These are phyloP conservation scores for Dyspetes luteomarginatus DNA, from an alignment of 2,888 invertebrate species.

Conservation along the genomic window DNA sequence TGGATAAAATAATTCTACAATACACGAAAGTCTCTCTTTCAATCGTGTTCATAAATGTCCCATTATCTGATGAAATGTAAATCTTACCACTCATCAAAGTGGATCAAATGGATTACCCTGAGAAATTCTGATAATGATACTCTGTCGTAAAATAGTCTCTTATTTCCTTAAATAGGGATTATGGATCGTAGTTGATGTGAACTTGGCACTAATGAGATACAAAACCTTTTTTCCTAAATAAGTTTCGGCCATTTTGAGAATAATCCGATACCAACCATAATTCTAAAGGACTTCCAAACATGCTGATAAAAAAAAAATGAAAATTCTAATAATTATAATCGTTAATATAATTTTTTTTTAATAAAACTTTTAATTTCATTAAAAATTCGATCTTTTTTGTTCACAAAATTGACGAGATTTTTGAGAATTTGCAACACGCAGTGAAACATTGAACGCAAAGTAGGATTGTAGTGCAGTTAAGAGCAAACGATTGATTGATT, in stretches of 20 bases:
- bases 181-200: not conserved
- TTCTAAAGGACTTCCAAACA: too few species aligned
- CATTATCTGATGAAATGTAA: conserved; percentile 9
- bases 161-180: conserved; percentile 3
- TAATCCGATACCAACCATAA: too few species aligned
- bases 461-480: too few species aligned
- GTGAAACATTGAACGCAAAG: too few species aligned
- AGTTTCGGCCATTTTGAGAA: not conserved
- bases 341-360: too few species aligned
- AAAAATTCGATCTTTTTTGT: too few species aligned
- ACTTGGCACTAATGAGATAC: not conserved
- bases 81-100: conserved; percentile 4
- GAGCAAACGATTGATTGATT: too few species aligned
- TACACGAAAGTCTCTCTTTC: not conserved
- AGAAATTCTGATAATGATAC: conserved; percentile 6
- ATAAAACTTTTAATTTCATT: too few species aligned
- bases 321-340: too few species aligned
- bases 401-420: not conserved
- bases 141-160: not conserved
- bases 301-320: too few species aligned
- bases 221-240: not conserved
- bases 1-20: not conserved
- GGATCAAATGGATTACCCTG: conserved; percentile 22
- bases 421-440: too few species aligned
- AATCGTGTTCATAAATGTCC: not conserved